These are phyloP conservation scores for Phylloscopus whistleri DNA, from an alignment of 2,113 vertebrate genomes.

Conservation along the genomic window DNA sequence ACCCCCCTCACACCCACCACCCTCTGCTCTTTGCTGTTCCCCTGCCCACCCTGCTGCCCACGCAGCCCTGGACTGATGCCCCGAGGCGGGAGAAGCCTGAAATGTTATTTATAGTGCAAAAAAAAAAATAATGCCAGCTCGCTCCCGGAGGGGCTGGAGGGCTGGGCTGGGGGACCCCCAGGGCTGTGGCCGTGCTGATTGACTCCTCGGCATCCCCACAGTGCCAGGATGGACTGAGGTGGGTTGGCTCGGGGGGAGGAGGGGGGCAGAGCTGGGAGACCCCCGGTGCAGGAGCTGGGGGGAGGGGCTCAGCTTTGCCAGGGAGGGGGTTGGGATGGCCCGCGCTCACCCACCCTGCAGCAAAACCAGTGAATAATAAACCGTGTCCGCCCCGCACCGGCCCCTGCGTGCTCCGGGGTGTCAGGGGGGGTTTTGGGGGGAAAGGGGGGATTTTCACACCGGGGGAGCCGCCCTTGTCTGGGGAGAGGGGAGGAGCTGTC, in stretches of 20 bases:
- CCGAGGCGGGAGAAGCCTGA: background rate
- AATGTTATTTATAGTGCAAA: background rate
- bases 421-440: background rate
- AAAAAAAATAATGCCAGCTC: background rate
- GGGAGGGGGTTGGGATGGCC: background rate
- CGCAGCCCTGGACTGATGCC: background rate
- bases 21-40: background rate
- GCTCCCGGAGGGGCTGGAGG: rapidly evolving
- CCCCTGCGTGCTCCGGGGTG: background rate
- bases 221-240: rapidly evolving
- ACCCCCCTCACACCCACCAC: too few species aligned
- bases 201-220: background rate
- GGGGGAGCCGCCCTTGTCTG: too few species aligned
- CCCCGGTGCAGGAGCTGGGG: background rate
- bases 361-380: background rate
- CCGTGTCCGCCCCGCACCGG: background rate
- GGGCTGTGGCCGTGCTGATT: background rate
- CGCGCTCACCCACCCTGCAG: background rate
- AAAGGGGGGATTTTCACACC: too few species aligned
- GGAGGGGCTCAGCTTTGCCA: background rate
- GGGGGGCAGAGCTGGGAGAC: background rate
- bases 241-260: background rate
- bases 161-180: background rate
- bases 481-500: too few species aligned
- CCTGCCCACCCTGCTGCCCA: background rate